Evolutionary conservation across 1,140 invertebrate genomes (phyloP), one percentile per base, ranked within the genome.

Genomic region (Atta texana): DNA sequence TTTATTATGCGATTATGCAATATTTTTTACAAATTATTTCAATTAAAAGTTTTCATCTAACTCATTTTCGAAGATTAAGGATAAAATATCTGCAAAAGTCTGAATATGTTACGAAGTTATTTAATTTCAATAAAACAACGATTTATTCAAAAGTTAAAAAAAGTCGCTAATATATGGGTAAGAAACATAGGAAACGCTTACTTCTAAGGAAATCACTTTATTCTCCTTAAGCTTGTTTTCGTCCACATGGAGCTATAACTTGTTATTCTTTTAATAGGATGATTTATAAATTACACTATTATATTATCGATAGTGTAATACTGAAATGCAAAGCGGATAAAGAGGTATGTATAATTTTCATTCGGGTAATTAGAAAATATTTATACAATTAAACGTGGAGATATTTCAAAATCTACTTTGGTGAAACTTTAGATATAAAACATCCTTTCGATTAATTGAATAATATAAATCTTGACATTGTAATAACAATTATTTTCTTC

Each of bases 401-500:
- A 86, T 88, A 89, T 55, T 80, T 66, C 61, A 80, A 86, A 88
- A 90, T 91, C 87, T 91, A 89, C 87, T 91, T 91, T 89, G 90
- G 69, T 90, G 72, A 75, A 85, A 91, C 59, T 86, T 21, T 86
- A 87, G 77, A 63, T 74, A 68, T 90, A 85, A 66, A 86, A 75
- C 53, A 82, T 66, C 57, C 21, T 75, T 63, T 57, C 34, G 75
- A 86, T 69, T 59, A 69, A 76, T 77, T 71, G 44, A 34, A 81
- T 76, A 66, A 90, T 55, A 86, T 72, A 90, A 86, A 61, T 86
- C 63, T 51, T 63, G 63, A 86, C 86, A 80, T 90, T 91, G 82
- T 91, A 93, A 92, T 93, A 91, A 89, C 31, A 34, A 34, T 92
- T 93, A 94, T 92, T 91, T 78, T 87, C 88, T 92, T 89, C 69